These are phyloP conservation scores for Diploptera punctata DNA, from an alignment of 2,888 invertebrate genomes.

Conservation along the genomic window DNA sequence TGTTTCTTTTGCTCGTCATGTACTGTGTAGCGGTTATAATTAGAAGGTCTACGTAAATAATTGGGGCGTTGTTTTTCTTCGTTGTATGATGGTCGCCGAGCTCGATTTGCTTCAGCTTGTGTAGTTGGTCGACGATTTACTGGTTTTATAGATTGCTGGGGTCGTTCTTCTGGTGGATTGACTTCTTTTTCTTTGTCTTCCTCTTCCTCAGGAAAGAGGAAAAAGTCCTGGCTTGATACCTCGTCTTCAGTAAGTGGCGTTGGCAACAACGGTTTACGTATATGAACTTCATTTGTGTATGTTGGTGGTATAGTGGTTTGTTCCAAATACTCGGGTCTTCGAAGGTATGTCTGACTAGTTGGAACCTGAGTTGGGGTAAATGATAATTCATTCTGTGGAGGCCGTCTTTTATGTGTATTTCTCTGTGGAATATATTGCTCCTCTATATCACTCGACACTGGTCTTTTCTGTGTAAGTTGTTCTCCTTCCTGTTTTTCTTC, in stretches of 20 bases:
- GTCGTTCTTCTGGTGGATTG: not conserved
- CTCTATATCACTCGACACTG: not conserved
- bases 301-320: not conserved
- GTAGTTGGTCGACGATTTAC: not conserved
- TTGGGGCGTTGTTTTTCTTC: not conserved
- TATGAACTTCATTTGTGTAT: not conserved
- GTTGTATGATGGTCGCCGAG: not conserved
- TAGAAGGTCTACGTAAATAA: constrained; percentile 13
- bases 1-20: not conserved
- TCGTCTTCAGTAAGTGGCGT: constrained; percentile 17
- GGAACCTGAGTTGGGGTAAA: not conserved
- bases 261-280: constrained; percentile 1
- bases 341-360: not conserved
- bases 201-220: not conserved
- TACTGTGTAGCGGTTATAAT: not conserved
- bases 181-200: constrained; percentile 1
- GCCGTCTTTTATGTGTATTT: not conserved
- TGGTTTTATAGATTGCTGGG: not conserved
- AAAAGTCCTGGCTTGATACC: not conserved
- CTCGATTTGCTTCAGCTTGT: not conserved
- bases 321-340: not conserved
- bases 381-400: not conserved
- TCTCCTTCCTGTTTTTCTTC: no score
- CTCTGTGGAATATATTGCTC: not conserved
- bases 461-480: not conserved